Percentiles rank a stretch among this genome's conserved stretches.
Conservation (phyloP, 2,113 vertebrate genomes). For the Piliocolobus tephrosceles region DNA sequence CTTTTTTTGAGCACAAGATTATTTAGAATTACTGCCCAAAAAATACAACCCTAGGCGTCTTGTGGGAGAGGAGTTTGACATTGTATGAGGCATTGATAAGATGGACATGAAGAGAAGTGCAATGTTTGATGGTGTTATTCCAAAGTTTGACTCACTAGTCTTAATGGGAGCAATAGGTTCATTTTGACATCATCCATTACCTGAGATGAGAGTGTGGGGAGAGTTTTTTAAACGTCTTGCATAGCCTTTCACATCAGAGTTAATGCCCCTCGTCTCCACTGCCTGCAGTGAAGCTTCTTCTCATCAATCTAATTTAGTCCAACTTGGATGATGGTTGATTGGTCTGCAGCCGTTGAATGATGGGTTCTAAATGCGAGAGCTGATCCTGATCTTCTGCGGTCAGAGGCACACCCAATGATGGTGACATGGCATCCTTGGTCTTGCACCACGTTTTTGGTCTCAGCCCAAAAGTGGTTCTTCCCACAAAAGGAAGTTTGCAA, state of each 20-base stretch:
- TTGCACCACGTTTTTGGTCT: background rate
- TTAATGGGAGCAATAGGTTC: background rate
- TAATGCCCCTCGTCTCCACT: background rate
- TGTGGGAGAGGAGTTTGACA: background rate
- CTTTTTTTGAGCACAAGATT: background rate
- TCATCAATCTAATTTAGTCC: background rate
- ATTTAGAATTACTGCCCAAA: conserved; percentile 17
- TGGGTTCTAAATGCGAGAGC: background rate
- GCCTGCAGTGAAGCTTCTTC: background rate
- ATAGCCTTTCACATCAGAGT: background rate
- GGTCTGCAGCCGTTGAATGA: background rate
- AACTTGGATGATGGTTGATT: background rate
- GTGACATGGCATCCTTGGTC: background rate
- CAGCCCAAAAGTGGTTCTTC: background rate
- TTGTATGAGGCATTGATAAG: background rate
- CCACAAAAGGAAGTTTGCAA: background rate
- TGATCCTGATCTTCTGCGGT: background rate
- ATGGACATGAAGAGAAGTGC: background rate
- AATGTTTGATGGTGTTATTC: background rate
- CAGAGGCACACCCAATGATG: background rate
- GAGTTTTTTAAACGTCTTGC: background rate
- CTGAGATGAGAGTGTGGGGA: background rate
- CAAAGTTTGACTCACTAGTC: background rate
- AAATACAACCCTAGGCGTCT: background rate
- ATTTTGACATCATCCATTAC: background rate